Evolutionary conservation across 2,797 vertebrate species (phyloP), one percentile per base, ranked within the genome.

Genomic region (Lindbergichthys nudifrons): DNA sequence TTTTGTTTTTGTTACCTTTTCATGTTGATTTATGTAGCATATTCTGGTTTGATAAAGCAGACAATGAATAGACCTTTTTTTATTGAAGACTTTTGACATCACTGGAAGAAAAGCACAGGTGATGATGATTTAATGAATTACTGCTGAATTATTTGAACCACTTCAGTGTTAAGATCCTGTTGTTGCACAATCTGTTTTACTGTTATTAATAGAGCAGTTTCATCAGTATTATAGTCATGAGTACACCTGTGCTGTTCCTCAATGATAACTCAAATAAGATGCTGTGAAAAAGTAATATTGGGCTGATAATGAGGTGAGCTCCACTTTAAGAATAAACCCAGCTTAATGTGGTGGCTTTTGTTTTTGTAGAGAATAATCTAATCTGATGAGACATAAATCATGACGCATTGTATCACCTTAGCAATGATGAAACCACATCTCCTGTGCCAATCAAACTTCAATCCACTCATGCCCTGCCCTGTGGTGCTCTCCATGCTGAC

Each of bases 401-500:
- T 45, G 1, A 42, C 11, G 21, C 2, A 10, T 41, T 45, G 8
- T 12, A 48, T 66, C 42, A 46, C 3, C 62, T 53, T 3, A 53
- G 43, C 61, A 19, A 0, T 39, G 45, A 19, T 58, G 32, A 59
- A 30, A 59, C 41, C 32, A 46, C 51, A 53, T 48, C 53, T 52
- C 23, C 53, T 54, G n/a, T 57, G 2, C 13, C 53, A 65, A 64
- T 79, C 65, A 73, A 15, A 48, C 59, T 10, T 45, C 39, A 18
- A 42, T 58, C 45, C 21, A 3, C 56, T 66, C 69, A 61, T 67
- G 42, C 47, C 26, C 30, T 9, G 42, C 15, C 48, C 32, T 32
- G 32, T 7, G 32, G 30, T 21, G 51, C 36, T 8, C 39, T 26
- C n/a, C n/a, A 32, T 16, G 26, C 41, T 53, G 8, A 50, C 1